Evolutionary conservation across 2,888 invertebrate species (phyloP).

Genomic region (Phanerotoma sp.): DNA sequence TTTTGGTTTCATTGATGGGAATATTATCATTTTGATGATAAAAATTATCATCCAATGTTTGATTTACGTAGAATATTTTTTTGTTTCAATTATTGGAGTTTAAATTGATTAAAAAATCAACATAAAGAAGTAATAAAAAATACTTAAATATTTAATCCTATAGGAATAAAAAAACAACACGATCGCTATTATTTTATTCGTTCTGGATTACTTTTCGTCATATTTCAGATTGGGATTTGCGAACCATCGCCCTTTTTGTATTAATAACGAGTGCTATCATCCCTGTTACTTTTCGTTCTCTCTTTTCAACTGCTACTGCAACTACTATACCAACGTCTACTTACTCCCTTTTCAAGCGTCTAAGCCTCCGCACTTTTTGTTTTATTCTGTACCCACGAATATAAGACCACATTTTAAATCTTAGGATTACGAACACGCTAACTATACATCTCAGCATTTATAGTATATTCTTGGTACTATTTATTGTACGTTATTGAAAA

Average conservation of each 20-base stretch:
- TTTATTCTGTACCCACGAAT: slow-evolving; percentile 36
- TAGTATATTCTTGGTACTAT: not conserved
- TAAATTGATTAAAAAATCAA: too few species aligned
- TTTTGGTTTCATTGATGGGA: too few species aligned
- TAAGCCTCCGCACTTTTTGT: slow-evolving; percentile 44
- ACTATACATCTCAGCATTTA: not conserved
- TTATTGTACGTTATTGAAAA: too few species aligned
- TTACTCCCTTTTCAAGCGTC: slow-evolving; percentile 2
- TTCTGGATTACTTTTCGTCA: slow-evolving; percentile 48
- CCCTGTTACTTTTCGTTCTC: slow-evolving; percentile 22
- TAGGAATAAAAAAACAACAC: too few species aligned
- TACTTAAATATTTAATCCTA: too few species aligned
- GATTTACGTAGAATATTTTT: too few species aligned
- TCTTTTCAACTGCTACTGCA: slow-evolving; percentile 21
- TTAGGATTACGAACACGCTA: slow-evolving; percentile 45
- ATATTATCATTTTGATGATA: too few species aligned
- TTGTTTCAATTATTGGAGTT: too few species aligned
- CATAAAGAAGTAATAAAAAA: too few species aligned
- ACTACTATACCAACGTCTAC: slow-evolving; percentile 9
- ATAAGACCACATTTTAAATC: slow-evolving; percentile 46
- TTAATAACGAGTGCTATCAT: slow-evolving; percentile 46
- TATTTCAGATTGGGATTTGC: slow-evolving; percentile 55
- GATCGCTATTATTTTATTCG: slow-evolving; percentile 21
- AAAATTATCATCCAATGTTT: too few species aligned
- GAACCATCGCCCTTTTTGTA: slow-evolving; percentile 48